phyloP scores from a whole-genome alignment of 2,888 invertebrate species.

The Polietes domitor region DNA sequence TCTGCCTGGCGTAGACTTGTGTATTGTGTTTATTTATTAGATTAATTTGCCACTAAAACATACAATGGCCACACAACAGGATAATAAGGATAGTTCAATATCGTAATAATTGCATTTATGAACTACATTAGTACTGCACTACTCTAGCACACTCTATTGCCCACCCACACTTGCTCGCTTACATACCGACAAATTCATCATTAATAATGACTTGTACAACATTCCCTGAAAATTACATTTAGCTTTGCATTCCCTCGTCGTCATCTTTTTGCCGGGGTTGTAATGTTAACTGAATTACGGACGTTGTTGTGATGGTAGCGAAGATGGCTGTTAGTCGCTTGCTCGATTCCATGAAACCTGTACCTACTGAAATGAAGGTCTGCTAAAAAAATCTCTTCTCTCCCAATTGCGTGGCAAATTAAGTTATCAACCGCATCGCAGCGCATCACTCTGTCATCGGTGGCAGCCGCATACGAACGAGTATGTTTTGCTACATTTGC shows the following conservation, averaged over 20 bases:
- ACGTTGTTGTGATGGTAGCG: not conserved
- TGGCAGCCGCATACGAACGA: not conserved
- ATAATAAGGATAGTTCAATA: constrained; percentile 39
- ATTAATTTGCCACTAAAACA: constrained; percentile 26
- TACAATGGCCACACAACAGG: constrained; percentile 28
- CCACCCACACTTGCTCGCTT: not conserved
- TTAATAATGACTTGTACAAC: constrained; percentile 3
- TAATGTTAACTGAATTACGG: constrained; percentile 20
- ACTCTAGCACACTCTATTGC: not conserved
- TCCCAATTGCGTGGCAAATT: constrained; percentile 42
- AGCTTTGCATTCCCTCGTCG: not conserved
- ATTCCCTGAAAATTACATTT: constrained; percentile 5
- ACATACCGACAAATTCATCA: constrained; percentile 13
- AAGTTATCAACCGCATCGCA: constrained; percentile 61
- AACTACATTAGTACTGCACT: constrained; percentile 42
- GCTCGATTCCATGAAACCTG: too few relatives aligned
- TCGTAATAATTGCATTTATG: constrained; percentile 58
- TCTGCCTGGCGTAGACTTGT: too few relatives aligned
- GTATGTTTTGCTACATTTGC: constrained; percentile 16
- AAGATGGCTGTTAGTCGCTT: not conserved
- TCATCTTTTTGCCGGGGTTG: not conserved
- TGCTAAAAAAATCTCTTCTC: not conserved
- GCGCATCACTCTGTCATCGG: constrained; percentile 19
- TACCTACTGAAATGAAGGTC: not conserved
- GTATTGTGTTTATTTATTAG: too few relatives aligned